Percentiles rank a stretch among this genome's conserved stretches.
Evolutionary conservation across 2,888 invertebrate species (phyloP).

Genomic region (Cinara cedri): DNA sequence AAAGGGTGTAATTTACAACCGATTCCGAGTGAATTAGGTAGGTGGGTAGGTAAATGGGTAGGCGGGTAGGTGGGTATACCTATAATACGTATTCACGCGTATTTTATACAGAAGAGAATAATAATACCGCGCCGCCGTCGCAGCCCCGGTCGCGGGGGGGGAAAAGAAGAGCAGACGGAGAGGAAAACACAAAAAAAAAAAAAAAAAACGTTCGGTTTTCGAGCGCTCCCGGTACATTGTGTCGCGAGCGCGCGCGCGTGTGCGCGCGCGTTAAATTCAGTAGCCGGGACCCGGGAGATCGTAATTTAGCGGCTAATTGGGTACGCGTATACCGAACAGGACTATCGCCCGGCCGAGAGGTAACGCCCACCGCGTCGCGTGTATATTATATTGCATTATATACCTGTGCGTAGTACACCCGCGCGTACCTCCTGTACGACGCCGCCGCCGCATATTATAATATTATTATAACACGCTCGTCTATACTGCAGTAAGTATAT

Average conservation of each 20-base stretch:
- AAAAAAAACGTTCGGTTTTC: conserved; percentile 39
- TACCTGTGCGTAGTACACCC: background rate
- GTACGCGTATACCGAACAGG: conserved; percentile 47
- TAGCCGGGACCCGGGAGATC: conserved; percentile 50
- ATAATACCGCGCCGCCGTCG: no score
- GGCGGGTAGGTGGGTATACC: no score
- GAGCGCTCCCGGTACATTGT: conserved; percentile 43
- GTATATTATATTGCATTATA: no score
- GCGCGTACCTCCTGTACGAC: conserved; percentile 8
- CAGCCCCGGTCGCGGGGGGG: background rate
- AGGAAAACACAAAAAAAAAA: background rate
- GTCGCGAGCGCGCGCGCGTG: conserved; percentile 9
- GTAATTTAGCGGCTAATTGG: conserved; percentile 56
- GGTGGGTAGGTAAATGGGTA: no score
- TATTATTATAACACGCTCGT: background rate
- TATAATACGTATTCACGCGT: no score
- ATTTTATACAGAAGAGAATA: no score
- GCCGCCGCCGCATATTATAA: conserved; percentile 22
- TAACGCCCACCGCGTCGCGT: conserved; percentile 51
- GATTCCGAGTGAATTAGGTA: conserved; percentile 31
- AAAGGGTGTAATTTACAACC: conserved; percentile 55
- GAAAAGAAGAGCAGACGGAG: background rate
- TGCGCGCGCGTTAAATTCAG: conserved; percentile 43
- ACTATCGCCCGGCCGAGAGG: background rate
- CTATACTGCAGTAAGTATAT: background rate